phyloP scores from a whole-genome alignment of 2,113 vertebrate genomes.

The Dasyurus viverrinus region DNA sequence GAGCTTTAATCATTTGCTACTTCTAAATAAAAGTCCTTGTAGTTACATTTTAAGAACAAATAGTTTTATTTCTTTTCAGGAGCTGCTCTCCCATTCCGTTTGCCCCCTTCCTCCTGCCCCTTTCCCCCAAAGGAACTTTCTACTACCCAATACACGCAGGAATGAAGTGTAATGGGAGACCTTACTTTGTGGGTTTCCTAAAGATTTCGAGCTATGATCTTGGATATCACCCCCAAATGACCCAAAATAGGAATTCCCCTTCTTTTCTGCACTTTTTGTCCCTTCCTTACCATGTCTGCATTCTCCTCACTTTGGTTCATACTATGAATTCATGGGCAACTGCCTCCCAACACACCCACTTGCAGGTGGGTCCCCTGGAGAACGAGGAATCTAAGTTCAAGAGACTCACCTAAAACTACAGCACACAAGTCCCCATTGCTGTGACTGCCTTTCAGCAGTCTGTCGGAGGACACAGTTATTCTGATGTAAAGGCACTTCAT shows the following conservation, averaged over 20 bases:
- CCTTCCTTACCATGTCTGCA: neutral
- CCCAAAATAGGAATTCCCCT: neutral
- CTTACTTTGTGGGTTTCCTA: neutral
- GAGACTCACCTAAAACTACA: neutral
- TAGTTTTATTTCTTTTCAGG: neutral
- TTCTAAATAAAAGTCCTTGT: neutral
- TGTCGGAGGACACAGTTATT: neutral
- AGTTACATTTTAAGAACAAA: too few species aligned
- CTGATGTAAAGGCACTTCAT: neutral
- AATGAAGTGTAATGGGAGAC: neutral
- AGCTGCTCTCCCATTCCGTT: neutral
- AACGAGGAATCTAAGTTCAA: neutral
- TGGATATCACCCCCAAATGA: neutral
- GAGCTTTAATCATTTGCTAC: neutral
- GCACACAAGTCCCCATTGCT: neutral
- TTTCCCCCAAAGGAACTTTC: neutral
- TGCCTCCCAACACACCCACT: neutral
- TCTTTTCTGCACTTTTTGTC: neutral
- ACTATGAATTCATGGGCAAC: neutral
- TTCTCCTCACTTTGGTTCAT: neutral
- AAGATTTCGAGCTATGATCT: neutral
- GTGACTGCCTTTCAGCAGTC: neutral
- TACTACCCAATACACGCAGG: neutral
- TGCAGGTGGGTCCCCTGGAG: too few species aligned
- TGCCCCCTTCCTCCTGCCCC: too few species aligned